phyloP scores from a whole-genome alignment of 2,113 vertebrate species.

The Piprites chloris region DNA sequence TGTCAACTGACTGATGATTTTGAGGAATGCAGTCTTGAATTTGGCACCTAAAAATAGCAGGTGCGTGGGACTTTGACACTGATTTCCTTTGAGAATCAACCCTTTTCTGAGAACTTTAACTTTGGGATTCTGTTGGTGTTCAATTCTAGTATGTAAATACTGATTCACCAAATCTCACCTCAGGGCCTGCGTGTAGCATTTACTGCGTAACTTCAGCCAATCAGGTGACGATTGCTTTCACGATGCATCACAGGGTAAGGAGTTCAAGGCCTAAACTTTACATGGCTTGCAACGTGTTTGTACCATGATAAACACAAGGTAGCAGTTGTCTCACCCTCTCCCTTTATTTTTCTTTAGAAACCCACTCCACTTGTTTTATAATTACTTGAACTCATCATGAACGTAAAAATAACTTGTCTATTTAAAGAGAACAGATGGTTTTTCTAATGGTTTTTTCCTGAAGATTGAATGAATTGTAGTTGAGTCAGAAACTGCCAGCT shows the following conservation, averaged over 20 bases:
- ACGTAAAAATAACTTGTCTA: slow-evolving; percentile 68
- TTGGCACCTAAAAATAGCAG: not conserved
- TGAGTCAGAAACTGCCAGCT: slow-evolving; percentile 39
- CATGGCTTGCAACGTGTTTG: slow-evolving; percentile 15
- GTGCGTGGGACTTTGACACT: not conserved
- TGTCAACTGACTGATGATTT: slow-evolving; percentile 22
- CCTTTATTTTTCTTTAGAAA: slow-evolving; percentile 52
- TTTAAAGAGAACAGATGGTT: slow-evolving; percentile 73
- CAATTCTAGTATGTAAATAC: not conserved
- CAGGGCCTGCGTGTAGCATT: not conserved
- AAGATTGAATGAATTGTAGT: slow-evolving; percentile 45
- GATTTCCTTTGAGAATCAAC: not conserved
- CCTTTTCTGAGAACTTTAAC: slow-evolving; percentile 7
- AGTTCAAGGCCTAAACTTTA: not conserved
- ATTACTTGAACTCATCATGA: slow-evolving; percentile 37
- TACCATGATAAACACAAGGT: slow-evolving; percentile 3
- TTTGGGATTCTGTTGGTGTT: not conserved
- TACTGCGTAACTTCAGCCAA: not conserved
- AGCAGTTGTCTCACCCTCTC: slow-evolving; percentile 60
- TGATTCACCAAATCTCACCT: not conserved
- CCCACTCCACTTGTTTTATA: slow-evolving; percentile 57
- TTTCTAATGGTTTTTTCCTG: slow-evolving; percentile 62
- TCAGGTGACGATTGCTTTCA: not conserved
- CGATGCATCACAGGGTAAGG: not conserved
- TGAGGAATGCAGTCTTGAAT: slow-evolving; percentile 7